A percentile compares a stretch with the other conserved stretches of the same genome.
Conservation (phyloP, 2,888 invertebrate species). For the Punctoribates punctum region DNA sequence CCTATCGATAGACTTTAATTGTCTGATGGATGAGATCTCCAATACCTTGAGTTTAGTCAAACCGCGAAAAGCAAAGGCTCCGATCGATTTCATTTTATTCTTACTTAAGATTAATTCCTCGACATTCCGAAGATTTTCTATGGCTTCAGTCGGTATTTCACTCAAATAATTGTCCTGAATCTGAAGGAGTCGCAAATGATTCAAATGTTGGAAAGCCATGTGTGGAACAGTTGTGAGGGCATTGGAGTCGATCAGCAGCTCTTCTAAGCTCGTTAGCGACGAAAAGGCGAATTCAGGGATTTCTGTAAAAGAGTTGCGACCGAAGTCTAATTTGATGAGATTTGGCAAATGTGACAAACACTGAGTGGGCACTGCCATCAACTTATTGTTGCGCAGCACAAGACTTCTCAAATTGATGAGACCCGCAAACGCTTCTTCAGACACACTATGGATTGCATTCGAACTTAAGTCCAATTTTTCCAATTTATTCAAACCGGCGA, state of each 20-base stretch:
- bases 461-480: slow-evolving; percentile 71
- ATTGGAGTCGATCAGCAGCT: slow-evolving; percentile 62
- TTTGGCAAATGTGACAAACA: slow-evolving; percentile 72
- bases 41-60: slow-evolving; percentile 37
- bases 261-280: slow-evolving; percentile 62
- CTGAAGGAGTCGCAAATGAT: slow-evolving; percentile 25
- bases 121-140: slow-evolving; percentile 38
- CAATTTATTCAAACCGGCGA: slow-evolving; percentile 59
- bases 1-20: slow-evolving; percentile 41
- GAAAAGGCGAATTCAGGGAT: slow-evolving; percentile 55
- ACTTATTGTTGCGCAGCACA: slow-evolving; percentile 75
- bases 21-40: slow-evolving; percentile 18
- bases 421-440: slow-evolving; percentile 69
- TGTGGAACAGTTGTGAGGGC: slow-evolving; percentile 57
- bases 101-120: slow-evolving; percentile 36
- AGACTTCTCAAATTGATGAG: slow-evolving; percentile 68
- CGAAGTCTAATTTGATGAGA: slow-evolving; percentile 70
- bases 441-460: slow-evolving; percentile 71
- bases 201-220: slow-evolving; percentile 76
- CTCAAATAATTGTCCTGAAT: slow-evolving; percentile 35
- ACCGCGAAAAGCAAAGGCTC: slow-evolving; percentile 32
- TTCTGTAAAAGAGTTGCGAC: slow-evolving; percentile 70
- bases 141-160: slow-evolving; percentile 41
- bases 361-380: slow-evolving; percentile 70
- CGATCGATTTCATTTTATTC: slow-evolving; percentile 30